Evolutionary conservation across 2,797 vertebrate species (phyloP), one percentile per base, ranked within the genome.

Genomic region (Myotis vivesi): DNA sequence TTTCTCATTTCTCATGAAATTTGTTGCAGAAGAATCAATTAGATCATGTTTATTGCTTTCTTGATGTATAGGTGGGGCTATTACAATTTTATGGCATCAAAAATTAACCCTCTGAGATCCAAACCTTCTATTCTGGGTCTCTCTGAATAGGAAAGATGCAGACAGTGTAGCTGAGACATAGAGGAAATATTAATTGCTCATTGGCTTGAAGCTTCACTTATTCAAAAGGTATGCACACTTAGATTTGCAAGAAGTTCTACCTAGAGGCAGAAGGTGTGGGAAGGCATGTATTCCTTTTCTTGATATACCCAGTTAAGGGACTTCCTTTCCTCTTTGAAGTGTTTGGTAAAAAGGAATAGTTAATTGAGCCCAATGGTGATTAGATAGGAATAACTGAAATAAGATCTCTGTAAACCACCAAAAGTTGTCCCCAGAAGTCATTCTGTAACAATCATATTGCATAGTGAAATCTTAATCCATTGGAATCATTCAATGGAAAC

Each of bases 351-450:
- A 73, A 72, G 77, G 20, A 68, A 69, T 71, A 25, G 16, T 72
- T 82, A 82, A 53, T 44, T 64, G 71, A 92, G 15, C 16, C 55
- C 15, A 44, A 1, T 41, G 88, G 68, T 57, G 8, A 38, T 59
- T 80, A 64, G 38, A 59, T 59, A 62, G 79, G 30, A 87, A 87
- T 62, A 94, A 76, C 8, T 66, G 51, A 93, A 89, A 36, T 80
- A 93, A 72, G 20, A 36, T 59, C 15, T 89, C 36, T n/a, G 17
- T 87, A 83, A 82, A 76, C 38, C 71, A 73, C 30, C 10, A 33
- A 69, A 49, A 68, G 68, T 73, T 79, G 30, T 46, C 22, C 69
- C 59, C 4, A 8, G 19, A 75, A 69, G 9, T 72, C 22, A 72
- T 44, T 92, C 20, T 36, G 41, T 19, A 79, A 36, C 8, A 68